Conservation (phyloP, 2,888 invertebrate species). For the Oasisia sp. region DNA sequence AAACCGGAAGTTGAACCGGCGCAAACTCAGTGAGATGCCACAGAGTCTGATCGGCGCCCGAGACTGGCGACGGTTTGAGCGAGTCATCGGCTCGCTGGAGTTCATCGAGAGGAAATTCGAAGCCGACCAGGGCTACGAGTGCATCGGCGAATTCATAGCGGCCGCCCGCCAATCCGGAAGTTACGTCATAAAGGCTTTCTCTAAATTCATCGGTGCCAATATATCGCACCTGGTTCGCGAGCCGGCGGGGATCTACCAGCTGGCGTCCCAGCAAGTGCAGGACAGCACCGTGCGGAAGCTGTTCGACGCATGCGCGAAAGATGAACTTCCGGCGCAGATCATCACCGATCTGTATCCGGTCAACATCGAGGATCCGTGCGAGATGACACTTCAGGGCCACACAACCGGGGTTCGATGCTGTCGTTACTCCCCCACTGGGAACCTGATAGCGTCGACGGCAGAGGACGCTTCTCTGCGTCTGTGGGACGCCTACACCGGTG, state of each 20-base stretch:
- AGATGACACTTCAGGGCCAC: slow-evolving; percentile 38
- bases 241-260: slow-evolving; percentile 33
- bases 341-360: slow-evolving; percentile 21
- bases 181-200: slow-evolving; percentile 20
- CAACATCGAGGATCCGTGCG: slow-evolving; percentile 37
- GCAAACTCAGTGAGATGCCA: slow-evolving; percentile 37
- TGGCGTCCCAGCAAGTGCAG: slow-evolving; percentile 35
- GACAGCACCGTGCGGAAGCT: slow-evolving; percentile 18
- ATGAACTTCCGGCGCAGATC: neutral
- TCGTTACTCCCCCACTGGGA: slow-evolving; percentile 33
- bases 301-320: slow-evolving; percentile 20
- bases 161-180: slow-evolving; percentile 28
- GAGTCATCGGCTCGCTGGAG: slow-evolving; percentile 21
- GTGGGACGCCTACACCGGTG: slow-evolving; percentile 38
- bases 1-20: slow-evolving; percentile 28
- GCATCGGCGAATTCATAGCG: slow-evolving; percentile 29
- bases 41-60: slow-evolving; percentile 29
- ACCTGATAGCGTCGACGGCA: slow-evolving; percentile 32
- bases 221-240: slow-evolving; percentile 33
- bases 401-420: slow-evolving; percentile 28
- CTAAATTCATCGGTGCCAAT: slow-evolving; percentile 32
- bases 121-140: slow-evolving; percentile 37
- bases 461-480: slow-evolving; percentile 35
- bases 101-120: slow-evolving; percentile 39
- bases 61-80: slow-evolving; percentile 35